A percentile compares a stretch with the other conserved stretches of the same genome.
phyloP scores from a whole-genome alignment of 2,113 vertebrate genomes.

The Megaptera novaeangliae region DNA sequence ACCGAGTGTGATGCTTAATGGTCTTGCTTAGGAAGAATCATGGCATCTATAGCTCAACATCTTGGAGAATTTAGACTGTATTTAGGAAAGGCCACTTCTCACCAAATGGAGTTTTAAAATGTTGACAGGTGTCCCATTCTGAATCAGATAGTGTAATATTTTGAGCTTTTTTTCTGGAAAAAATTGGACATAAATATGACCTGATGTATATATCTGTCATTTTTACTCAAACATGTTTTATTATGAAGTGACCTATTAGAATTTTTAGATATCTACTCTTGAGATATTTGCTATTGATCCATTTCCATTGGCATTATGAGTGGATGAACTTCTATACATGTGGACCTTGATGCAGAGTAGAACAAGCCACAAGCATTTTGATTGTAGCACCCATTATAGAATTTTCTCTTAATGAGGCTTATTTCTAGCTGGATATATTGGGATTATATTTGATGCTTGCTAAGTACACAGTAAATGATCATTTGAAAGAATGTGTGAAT shows the following conservation, averaged over 20 bases:
- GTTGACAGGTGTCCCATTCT: not conserved
- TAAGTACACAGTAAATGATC: not conserved
- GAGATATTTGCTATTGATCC: not conserved
- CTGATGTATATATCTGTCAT: not conserved
- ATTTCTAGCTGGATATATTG: constrained; percentile 3
- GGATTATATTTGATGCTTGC: not conserved
- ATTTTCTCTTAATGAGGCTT: not conserved
- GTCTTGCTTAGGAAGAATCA: not conserved
- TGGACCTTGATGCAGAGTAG: not conserved
- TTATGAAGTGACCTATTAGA: not conserved
- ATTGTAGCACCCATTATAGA: not conserved
- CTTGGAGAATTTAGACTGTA: not conserved
- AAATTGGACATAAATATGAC: not conserved
- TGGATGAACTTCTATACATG: not conserved
- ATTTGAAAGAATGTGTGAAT: not conserved
- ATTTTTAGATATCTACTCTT: not conserved
- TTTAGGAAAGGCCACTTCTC: not conserved
- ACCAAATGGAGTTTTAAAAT: not conserved
- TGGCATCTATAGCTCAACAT: not conserved
- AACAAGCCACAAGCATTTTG: not conserved
- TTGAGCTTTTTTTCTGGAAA: not conserved
- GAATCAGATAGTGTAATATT: not conserved
- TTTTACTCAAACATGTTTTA: not conserved
- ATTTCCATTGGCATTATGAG: not conserved
- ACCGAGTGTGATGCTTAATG: not conserved